These are phyloP conservation scores for Chelonus formosanus DNA, from an alignment of 2,888 invertebrate genomes.

Conservation along the genomic window DNA sequence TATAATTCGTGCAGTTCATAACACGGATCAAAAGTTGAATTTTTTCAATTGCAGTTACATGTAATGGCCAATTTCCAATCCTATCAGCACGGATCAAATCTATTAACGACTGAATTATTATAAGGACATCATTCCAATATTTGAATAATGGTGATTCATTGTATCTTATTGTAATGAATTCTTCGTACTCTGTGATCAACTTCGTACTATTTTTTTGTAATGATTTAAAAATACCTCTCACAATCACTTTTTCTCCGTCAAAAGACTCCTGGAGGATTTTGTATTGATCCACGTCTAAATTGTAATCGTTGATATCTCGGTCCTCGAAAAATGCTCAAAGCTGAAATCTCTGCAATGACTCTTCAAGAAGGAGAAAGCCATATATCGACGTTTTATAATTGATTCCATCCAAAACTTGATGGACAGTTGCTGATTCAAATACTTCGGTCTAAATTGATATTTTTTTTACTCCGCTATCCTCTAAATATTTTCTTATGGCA, in stretches of 20 bases:
- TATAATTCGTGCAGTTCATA: no score
- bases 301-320: not conserved
- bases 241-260: no score
- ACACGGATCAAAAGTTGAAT: no score
- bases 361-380: constrained; percentile 27
- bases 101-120: no score
- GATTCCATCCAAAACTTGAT: constrained; percentile 26
- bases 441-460: constrained; percentile 24
- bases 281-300: not conserved
- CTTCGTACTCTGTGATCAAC: constrained; percentile 9
- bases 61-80: no score
- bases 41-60: no score
- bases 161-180: constrained; percentile 15
- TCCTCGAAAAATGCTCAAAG: constrained; percentile 25
- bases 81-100: no score
- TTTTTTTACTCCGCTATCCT: constrained; percentile 29
- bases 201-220: no score
- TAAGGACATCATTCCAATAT: no score
- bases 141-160: no score
- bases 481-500: constrained; percentile 35
- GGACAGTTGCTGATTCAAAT: constrained; percentile 10
- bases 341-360: constrained; percentile 26
- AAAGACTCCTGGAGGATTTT: no score
- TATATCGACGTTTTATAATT: constrained; percentile 27
- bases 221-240: no score